These are phyloP conservation scores for Gymnothorax reevesii DNA, from an alignment of 2,797 vertebrate genomes.

Conservation along the genomic window DNA sequence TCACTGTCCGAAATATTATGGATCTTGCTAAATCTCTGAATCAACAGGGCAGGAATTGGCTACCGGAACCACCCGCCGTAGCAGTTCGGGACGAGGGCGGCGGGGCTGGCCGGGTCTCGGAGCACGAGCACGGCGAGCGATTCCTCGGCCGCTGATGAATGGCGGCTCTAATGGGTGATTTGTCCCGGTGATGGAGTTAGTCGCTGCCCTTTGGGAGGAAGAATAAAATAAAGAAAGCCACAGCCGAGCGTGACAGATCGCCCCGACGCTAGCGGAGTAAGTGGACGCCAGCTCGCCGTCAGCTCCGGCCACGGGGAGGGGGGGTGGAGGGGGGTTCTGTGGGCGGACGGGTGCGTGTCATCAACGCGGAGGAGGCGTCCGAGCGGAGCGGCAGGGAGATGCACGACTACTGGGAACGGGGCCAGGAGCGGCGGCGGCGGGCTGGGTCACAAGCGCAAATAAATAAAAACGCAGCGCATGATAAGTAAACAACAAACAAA, in stretches of 20 bases:
- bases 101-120: slow-evolving; percentile 27
- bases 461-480: background rate
- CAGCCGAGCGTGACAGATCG: slow-evolving; percentile 66
- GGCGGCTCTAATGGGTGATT: slow-evolving; percentile 66
- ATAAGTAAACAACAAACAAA: slow-evolving; percentile 17
- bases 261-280: slow-evolving; percentile 66
- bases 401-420: background rate
- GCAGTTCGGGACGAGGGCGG: slow-evolving; percentile 28
- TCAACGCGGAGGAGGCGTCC: background rate
- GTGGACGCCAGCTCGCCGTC: slow-evolving; percentile 50
- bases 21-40: background rate
- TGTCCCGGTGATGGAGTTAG: slow-evolving; percentile 66
- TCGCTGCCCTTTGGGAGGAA: slow-evolving; percentile 66
- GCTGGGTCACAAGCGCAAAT: background rate
- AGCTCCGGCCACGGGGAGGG: slow-evolving; percentile 38
- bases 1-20: too few relatives aligned
- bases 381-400: background rate
- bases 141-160: slow-evolving; percentile 50
- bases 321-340: background rate
- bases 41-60: slow-evolving; percentile 25
- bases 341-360: background rate
- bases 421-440: background rate
- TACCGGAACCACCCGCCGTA: background rate
- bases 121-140: slow-evolving; percentile 22
- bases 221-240: slow-evolving; percentile 65